A percentile compares a stretch with the other conserved stretches of the same genome.
Evolutionary conservation across 2,113 vertebrate species (phyloP).

Genomic region (Machaerirhynchus nigripectus): DNA sequence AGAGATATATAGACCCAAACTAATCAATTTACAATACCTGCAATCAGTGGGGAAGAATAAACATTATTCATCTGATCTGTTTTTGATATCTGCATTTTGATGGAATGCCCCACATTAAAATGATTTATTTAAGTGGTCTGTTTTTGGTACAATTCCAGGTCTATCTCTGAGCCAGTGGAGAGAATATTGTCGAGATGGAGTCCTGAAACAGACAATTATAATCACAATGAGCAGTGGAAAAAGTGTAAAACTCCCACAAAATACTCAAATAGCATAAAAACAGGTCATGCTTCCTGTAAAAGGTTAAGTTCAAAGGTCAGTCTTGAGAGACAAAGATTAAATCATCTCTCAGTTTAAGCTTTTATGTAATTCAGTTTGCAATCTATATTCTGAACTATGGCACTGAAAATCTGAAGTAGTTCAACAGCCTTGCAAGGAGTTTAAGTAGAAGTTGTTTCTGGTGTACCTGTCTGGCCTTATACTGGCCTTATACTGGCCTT

Average conservation of each 20-base stretch:
- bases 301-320: neutral
- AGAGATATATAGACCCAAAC: neutral
- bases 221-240: neutral
- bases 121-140: neutral
- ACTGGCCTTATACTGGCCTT: neutral
- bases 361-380: conserved; percentile 12
- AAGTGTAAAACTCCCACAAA: neutral
- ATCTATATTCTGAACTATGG: neutral
- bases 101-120: neutral
- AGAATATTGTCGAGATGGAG: neutral
- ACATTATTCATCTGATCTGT: neutral
- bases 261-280: neutral
- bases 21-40: neutral
- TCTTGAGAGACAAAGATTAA: conserved; percentile 6
- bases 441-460: neutral
- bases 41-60: neutral
- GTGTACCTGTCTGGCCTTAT: neutral
- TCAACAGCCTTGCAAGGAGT: neutral
- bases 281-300: neutral
- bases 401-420: neutral
- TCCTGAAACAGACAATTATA: neutral
- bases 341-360: neutral
- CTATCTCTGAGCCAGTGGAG: neutral
- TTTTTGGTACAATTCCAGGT: neutral
- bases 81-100: neutral